phyloP scores from a whole-genome alignment of 1,140 invertebrate species.

The Drosophila kanapiae region DNA sequence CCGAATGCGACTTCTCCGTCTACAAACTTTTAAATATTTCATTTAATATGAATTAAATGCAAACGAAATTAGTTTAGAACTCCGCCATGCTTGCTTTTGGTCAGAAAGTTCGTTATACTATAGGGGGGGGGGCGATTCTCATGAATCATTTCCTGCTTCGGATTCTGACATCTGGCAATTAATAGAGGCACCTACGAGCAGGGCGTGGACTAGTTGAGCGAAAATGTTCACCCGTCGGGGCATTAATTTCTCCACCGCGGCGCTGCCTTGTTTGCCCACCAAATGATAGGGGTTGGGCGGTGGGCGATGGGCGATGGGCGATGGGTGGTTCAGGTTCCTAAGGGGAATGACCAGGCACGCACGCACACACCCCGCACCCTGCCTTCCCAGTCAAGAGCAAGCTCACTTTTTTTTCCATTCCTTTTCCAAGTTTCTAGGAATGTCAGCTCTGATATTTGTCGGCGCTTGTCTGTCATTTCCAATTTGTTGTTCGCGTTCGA shows the following conservation, averaged over 20 bases:
- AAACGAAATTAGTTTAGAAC: background rate
- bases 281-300: constrained; percentile 22
- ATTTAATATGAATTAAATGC: background rate
- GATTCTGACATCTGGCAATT: constrained; percentile 42
- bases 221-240: constrained; percentile 21
- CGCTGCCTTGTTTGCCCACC: constrained; percentile 28
- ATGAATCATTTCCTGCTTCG: constrained; percentile 32
- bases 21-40: background rate
- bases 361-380: background rate
- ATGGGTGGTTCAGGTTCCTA: background rate
- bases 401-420: constrained; percentile 10
- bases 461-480: constrained; percentile 77
- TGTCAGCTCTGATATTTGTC: constrained; percentile 71
- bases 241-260: constrained; percentile 6
- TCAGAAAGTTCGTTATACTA: background rate
- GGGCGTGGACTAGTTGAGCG: constrained; percentile 24
- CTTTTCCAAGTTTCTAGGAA: constrained; percentile 35
- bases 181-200: constrained; percentile 13
- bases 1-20: no score
- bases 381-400: background rate
- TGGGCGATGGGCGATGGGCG: background rate
- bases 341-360: constrained; percentile 48
- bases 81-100: no score
- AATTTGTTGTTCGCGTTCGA: constrained; percentile 59
- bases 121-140: background rate